Evolutionary conservation across 2,113 vertebrate genomes (phyloP).

Genomic region (Aleadryas rufinucha): DNA sequence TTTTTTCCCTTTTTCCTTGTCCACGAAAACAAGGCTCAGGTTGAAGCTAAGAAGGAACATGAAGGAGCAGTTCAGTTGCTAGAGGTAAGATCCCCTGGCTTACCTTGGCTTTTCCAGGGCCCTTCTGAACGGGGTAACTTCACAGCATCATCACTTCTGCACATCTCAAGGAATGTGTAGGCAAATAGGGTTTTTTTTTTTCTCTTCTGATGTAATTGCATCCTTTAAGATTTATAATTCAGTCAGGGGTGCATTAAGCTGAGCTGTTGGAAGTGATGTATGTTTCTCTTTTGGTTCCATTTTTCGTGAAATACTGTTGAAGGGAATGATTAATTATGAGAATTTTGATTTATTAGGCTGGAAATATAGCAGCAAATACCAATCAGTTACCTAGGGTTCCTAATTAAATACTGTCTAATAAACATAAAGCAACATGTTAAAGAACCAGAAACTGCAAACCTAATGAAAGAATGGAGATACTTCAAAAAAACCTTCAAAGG

Average conservation of each 20-base stretch:
- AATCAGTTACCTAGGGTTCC: background rate
- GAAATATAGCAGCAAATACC: background rate
- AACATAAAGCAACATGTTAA: background rate
- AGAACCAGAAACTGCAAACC: background rate
- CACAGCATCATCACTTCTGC: background rate
- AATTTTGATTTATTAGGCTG: background rate
- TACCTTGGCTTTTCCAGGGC: background rate
- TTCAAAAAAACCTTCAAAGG: background rate
- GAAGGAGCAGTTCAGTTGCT: constrained; percentile 95
- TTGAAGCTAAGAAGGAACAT: constrained; percentile 97
- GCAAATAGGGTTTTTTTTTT: background rate
- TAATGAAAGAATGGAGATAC: background rate
- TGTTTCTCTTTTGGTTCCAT: background rate
- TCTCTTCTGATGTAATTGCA: background rate
- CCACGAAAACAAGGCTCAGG: constrained; percentile 85
- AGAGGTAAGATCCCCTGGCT: constrained; percentile 85
- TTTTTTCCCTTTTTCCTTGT: no score
- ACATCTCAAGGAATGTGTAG: background rate
- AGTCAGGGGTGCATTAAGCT: background rate
- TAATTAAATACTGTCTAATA: background rate
- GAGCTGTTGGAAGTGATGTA: background rate
- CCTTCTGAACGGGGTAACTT: background rate
- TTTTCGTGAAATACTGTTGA: background rate
- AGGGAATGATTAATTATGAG: background rate
- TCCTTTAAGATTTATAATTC: background rate